Evolutionary conservation across 2,888 invertebrate genomes (phyloP), one percentile per base, ranked within the genome.

Genomic region (Pelosia muscerda): DNA sequence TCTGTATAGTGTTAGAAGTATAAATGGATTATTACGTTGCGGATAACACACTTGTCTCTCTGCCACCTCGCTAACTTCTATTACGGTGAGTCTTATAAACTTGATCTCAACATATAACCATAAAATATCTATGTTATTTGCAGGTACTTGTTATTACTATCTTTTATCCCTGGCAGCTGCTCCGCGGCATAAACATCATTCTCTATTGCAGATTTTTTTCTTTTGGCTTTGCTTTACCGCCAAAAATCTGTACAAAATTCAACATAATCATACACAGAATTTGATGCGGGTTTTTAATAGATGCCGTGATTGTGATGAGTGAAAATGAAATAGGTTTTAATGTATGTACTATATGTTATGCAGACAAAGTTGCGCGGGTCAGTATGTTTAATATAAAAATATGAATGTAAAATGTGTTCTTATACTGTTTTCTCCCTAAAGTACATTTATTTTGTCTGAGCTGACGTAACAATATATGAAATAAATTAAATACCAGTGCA

Each of bases 1-100:
- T 49, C 49, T 49, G n/a, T 49, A n/a, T 49, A n/a, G 49, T n/a
- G 49, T n/a, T n/a, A 49, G n/a, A 49, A 49, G n/a, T 49, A 49
- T 49, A 19, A 6, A 49, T 49, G 49, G 49, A n/a, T 49, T 49
- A n/a, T 49, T 49, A n/a, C 49, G 49, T 8, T 49, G n/a, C 49
- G 8, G 49, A 49, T 49, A 49, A 49, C n/a, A 19, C 49, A 49
- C n/a, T n/a, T 6, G n/a, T 49, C 49, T 49, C 49, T n/a, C n/a
- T 49, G 49, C n/a, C 42, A 42, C 19, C 34, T 42, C 15, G 19
- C 19, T 1, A 42, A 19, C 9, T 49, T 49, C n/a, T 49, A 49
- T 9, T n/a, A 49, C n/a, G 2, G 2, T 19, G 49, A 49, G 19
- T n/a, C n/a, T n/a, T n/a, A 49, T 49, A 49, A 2, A 49, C n/a